Conservation (phyloP, 2,888 invertebrate genomes). For the Acanthosepion esculentum region DNA sequence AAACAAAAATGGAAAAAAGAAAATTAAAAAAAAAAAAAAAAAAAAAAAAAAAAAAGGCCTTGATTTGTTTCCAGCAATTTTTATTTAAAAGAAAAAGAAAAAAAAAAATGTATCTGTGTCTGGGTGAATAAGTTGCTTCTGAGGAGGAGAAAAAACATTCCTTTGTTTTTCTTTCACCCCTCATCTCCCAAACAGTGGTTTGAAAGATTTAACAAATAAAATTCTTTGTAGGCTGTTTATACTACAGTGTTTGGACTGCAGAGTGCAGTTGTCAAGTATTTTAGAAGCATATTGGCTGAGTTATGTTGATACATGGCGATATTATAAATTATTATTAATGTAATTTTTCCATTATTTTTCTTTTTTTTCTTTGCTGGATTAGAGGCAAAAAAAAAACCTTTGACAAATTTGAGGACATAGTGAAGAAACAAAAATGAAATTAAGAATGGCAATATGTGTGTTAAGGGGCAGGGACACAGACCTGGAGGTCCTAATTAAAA, state of each 20-base stretch:
- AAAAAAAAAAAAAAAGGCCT: background rate
- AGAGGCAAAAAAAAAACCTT: background rate
- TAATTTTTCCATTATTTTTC: background rate
- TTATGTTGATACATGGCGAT: background rate
- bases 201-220: too few relatives aligned
- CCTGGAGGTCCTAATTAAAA: slow-evolving; percentile 1
- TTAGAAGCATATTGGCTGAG: background rate
- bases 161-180: background rate
- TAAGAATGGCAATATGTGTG: background rate
- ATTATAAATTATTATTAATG: background rate
- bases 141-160: background rate
- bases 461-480: background rate
- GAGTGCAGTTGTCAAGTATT: background rate
- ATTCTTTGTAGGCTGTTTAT: background rate
- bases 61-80: background rate
- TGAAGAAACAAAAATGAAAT: background rate
- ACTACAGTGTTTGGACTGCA: background rate
- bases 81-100: background rate
- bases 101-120: background rate
- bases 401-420: background rate
- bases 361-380: background rate
- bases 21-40: background rate
- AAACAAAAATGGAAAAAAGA: too few relatives aligned
- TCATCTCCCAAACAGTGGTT: too few relatives aligned
- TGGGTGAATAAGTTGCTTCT: background rate